Percentiles rank a stretch among this genome's conserved stretches.
phyloP scores from a whole-genome alignment of 2,797 vertebrate genomes.

The Hypotaenidia philippensis region DNA sequence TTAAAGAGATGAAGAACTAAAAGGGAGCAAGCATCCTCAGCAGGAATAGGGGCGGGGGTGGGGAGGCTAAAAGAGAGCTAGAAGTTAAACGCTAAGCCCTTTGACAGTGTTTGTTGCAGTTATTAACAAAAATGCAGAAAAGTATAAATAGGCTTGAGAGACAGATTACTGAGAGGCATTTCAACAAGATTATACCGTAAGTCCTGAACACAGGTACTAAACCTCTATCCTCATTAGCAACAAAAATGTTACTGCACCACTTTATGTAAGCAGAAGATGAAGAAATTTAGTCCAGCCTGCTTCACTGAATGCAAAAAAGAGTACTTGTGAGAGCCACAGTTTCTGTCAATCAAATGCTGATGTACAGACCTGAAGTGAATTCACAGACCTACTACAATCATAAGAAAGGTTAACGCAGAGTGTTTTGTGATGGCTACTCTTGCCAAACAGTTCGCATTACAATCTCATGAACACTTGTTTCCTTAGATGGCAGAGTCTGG shows the following conservation, averaged over 20 bases:
- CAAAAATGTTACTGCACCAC: not conserved
- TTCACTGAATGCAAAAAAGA: not conserved
- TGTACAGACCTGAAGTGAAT: not conserved
- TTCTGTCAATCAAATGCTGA: not conserved
- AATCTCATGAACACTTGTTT: not conserved
- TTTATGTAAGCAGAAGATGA: not conserved
- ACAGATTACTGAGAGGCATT: not conserved
- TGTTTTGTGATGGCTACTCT: not conserved
- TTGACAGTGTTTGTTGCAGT: not conserved
- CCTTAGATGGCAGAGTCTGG: not conserved
- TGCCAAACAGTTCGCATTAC: not conserved
- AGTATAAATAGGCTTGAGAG: not conserved
- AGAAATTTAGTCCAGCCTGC: not conserved
- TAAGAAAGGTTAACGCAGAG: not conserved
- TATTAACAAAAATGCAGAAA: not conserved
- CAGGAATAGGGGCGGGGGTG: not conserved
- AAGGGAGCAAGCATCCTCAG: not conserved
- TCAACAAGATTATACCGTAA: not conserved
- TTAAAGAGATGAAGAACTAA: conserved; percentile 29
- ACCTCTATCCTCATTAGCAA: not conserved
- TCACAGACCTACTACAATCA: not conserved
- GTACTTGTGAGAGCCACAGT: not conserved
- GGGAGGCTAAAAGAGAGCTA: not conserved
- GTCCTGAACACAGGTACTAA: not conserved
- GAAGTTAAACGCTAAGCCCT: not conserved